Evolutionary conservation across 2,113 vertebrate genomes (phyloP).

Genomic region (Tragelaphus strepsiceros): DNA sequence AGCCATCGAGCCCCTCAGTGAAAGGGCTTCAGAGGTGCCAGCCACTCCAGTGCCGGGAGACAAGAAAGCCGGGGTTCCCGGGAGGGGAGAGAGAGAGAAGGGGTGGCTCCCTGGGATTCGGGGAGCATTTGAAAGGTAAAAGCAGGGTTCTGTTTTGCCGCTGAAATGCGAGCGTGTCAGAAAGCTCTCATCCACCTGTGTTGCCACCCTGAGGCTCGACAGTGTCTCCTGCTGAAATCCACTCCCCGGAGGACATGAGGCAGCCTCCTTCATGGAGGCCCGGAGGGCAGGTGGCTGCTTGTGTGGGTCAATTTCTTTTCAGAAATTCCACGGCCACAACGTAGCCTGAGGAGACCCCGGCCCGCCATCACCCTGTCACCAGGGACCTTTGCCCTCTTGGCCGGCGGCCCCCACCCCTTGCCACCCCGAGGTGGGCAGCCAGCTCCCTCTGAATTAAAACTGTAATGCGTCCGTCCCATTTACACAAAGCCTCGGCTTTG

Average conservation of each 20-base stretch:
- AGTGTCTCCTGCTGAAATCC: constrained; percentile 10
- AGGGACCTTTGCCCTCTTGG: constrained; percentile 79
- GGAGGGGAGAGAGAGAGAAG: neutral
- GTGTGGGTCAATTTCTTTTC: constrained; percentile 94
- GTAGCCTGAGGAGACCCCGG: constrained; percentile 80
- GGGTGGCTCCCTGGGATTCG: neutral
- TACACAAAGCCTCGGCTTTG: constrained; percentile 84
- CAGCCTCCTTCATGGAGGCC: neutral
- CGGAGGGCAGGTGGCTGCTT: constrained; percentile 84
- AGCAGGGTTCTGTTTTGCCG: neutral
- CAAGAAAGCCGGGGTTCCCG: neutral
- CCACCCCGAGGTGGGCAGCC: constrained; percentile 78
- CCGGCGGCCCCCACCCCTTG: constrained; percentile 81
- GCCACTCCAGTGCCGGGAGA: fast-evolving
- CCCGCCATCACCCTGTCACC: constrained; percentile 82
- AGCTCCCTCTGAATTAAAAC: constrained; percentile 87
- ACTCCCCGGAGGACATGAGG: neutral
- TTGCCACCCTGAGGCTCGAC: neutral
- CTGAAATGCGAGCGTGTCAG: neutral
- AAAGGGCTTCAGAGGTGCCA: neutral
- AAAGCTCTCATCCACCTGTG: neutral
- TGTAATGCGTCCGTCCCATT: constrained; percentile 82
- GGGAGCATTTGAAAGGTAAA: neutral
- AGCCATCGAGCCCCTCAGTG: fast-evolving
- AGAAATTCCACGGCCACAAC: constrained; percentile 84